phyloP scores from a whole-genome alignment of 2,888 invertebrate species.

The Amiota mariae region DNA sequence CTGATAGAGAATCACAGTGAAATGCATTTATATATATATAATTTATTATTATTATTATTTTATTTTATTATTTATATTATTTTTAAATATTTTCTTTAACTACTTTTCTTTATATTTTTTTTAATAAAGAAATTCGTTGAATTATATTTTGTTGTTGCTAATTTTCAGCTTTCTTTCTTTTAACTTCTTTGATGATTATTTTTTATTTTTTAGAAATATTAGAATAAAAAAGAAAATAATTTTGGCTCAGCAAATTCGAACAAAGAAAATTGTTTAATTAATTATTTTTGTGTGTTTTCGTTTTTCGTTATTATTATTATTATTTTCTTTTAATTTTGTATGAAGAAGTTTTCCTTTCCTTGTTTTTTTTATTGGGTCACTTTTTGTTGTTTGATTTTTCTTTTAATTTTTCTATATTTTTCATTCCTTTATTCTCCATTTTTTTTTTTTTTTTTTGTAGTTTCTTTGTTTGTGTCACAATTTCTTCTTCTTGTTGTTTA shows the following conservation, averaged over 20 bases:
- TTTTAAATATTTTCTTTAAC: constrained; percentile 26
- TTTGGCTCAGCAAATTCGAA: constrained; percentile 11
- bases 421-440: background rate
- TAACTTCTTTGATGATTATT: constrained; percentile 27
- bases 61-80: constrained; percentile 14
- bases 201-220: background rate
- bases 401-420: constrained; percentile 17
- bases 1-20: constrained; percentile 69
- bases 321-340: constrained; percentile 16
- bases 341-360: background rate
- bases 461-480: constrained; percentile 8
- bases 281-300: constrained; percentile 11
- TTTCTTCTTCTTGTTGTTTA: constrained; percentile 31
- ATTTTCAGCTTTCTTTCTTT: constrained; percentile 32
- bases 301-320: constrained; percentile 13
- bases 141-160: constrained; percentile 42
- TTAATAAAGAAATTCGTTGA: constrained; percentile 56
- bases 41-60: constrained; percentile 37
- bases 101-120: constrained; percentile 36
- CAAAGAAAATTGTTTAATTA: constrained; percentile 14
- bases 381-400: constrained; percentile 26
- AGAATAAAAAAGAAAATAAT: background rate
- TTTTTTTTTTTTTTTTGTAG: background rate
- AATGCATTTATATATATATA: constrained; percentile 34
- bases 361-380: constrained; percentile 19